Evolutionary conservation across 2,888 invertebrate genomes (phyloP), one percentile per base, ranked within the genome.

Genomic region (Ophion ventricosus): DNA sequence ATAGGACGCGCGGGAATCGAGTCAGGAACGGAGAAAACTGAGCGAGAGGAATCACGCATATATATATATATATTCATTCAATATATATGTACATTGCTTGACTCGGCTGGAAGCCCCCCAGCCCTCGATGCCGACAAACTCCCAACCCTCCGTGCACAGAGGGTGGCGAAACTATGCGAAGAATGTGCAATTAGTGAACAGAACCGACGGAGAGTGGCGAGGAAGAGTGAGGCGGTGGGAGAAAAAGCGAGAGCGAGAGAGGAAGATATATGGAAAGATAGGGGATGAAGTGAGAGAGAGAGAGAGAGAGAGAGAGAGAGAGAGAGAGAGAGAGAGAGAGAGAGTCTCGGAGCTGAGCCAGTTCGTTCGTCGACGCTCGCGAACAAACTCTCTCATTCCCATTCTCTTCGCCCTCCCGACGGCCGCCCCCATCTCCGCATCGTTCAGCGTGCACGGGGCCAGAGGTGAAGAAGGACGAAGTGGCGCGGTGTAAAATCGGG

Each of bases 141-240:
- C 87, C 93, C 94, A 93, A 86, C 82, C 85, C 69, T 73, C 73
- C 78, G 82, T 73, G 69, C 83, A 80, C 83, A 80, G 89, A 90
- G 92, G 91, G 90, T 95, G 95, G 96, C 96, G 96, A 97, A 97
- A 97, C 97, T 97, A 97, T 97, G 97, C 97, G 96, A 97, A 97
- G 97, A 97, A 97, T 97, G 97, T 97, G 97, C 97, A 97, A 97
- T 98, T 97, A 97, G 97, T 97, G 97, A 96, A 95, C 96, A 92
- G 96, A 96, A 95, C 49, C 95, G 95, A 95, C 94, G 85, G 94
- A 90, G 90, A 89, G 94, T 93, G 93, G 94, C 89, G 90, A 90
- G 90, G 90, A 88, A 87, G 88, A 88, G 89, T 86, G 87, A 89
- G 87, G 88, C 91, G 88, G 90, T 88, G 94, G 94, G 94, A 94